phyloP scores from a whole-genome alignment of 1,140 invertebrate species.

The Calosoma granatense region DNA sequence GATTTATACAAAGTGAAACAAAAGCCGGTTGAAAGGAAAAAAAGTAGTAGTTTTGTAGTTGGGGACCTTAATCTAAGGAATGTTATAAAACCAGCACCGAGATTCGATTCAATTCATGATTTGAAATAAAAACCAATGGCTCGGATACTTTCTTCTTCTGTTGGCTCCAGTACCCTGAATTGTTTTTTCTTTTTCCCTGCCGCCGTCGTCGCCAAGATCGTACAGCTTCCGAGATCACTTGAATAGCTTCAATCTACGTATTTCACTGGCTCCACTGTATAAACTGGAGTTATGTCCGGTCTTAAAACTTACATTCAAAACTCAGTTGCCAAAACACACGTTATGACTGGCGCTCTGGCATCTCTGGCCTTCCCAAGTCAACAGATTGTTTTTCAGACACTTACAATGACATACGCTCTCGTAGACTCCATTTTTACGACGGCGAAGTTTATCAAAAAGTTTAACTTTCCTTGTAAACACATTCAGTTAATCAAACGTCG shows the following conservation, averaged over 20 bases:
- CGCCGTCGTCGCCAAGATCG: not conserved
- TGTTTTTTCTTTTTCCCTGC: not conserved
- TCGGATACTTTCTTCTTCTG: not conserved
- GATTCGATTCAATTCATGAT: constrained; percentile 7
- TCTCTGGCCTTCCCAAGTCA: not conserved
- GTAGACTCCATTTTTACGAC: too few relatives aligned
- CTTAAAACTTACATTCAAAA: constrained; percentile 5
- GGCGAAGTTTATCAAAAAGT: too few relatives aligned
- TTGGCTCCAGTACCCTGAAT: not conserved
- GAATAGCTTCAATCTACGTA: constrained; percentile 8
- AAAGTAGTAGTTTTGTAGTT: constrained; percentile 2
- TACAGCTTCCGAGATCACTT: constrained; percentile 1
- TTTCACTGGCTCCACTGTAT: not conserved
- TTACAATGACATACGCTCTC: not conserved
- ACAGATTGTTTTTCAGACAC: not conserved
- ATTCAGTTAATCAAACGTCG: too few relatives aligned
- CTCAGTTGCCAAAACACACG: not conserved
- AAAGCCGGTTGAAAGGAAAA: not conserved
- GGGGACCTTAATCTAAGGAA: not conserved
- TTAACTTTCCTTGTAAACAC: too few relatives aligned
- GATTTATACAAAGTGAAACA: not conserved
- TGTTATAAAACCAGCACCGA: not conserved
- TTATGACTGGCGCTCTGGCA: not conserved
- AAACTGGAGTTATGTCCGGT: not conserved
- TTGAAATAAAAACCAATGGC: constrained; percentile 8